Evolutionary conservation across 1,140 invertebrate genomes (phyloP), one percentile per base, ranked within the genome.

Genomic region (Yoshiicerus persimilis): DNA sequence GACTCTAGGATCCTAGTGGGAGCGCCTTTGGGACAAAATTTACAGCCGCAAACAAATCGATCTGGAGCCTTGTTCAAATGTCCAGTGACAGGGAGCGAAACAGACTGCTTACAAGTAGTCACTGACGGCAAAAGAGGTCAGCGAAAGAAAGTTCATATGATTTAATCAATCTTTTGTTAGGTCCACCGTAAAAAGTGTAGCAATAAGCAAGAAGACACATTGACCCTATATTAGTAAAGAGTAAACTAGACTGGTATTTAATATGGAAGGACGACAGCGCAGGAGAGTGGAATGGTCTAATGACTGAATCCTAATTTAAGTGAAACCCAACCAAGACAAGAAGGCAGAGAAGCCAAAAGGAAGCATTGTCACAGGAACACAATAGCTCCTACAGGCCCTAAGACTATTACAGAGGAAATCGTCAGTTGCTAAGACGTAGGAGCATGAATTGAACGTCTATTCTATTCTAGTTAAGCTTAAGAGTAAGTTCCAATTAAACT

Each of bases 1-100:
- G 89, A 94, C 95, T 92, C 11, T 93, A 99, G 98, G 95, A 93
- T 99, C 89, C 93, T 99, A 86, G 96, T 99, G 2, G 98, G 98
- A 36, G 98, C 98, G 41, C 98, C 98, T 4, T 92, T 96, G 90
- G 97, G 95, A 88, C 94, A 97, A 91, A 98, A 98, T 92, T 92
- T 94, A 84, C 96, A 98, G 92, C 96, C 97, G 4, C 93, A 94
- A 38, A 98, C 97, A 11, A 96, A 95, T 87, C 94, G 93, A 89
- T 97, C 97, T 0, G 98, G 98, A 32, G 97, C 97, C 0, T 93
- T 99, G 11, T 98, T 95, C 94, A 95, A 95, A 92, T 98, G 97
- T 93, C 95, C 96, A 1, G 92, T 98, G 13, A 95, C 95, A 8
- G 94, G 95, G 6, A 91, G 92, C 0, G 91, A 92, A 34, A 90